These are phyloP conservation scores for Caenorhabditis tropicalis DNA, from an alignment of 1,140 invertebrate genomes.

Conservation along the genomic window DNA sequence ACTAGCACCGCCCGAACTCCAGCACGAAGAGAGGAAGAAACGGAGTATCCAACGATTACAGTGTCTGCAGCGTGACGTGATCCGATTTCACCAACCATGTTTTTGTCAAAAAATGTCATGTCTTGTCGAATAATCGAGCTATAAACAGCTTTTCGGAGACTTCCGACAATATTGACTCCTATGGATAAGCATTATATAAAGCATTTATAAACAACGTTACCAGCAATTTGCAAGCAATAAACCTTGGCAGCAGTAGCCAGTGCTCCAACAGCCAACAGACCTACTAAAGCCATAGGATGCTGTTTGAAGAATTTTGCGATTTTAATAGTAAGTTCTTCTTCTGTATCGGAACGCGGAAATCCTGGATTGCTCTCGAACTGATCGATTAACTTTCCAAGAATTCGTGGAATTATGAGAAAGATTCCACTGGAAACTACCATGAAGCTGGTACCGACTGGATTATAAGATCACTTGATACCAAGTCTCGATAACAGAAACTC, in stretches of 20 bases:
- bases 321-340: neutral
- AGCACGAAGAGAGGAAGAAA: constrained; percentile 6
- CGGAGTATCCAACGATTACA: constrained; percentile 20
- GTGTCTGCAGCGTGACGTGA: constrained; percentile 19
- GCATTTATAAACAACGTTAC: neutral
- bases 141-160: neutral
- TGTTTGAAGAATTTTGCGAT: constrained; percentile 30
- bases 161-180: constrained; percentile 25
- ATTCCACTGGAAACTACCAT: constrained; percentile 28
- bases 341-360: neutral
- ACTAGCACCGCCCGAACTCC: neutral
- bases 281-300: neutral
- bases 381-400: constrained; percentile 7
- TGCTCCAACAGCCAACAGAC: constrained; percentile 9
- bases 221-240: constrained; percentile 19
- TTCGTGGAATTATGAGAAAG: constrained; percentile 25
- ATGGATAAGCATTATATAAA: no score
- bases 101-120: constrained; percentile 25
- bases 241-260: constrained; percentile 21
- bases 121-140: constrained; percentile 21
- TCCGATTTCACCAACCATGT: constrained; percentile 19
- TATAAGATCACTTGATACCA: neutral
- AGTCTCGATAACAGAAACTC: neutral
- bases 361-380: constrained; percentile 10
- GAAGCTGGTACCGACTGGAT: constrained; percentile 11